Evolutionary conservation across 2,888 invertebrate genomes (phyloP).

Genomic region (Eueremaeus valkanovi): DNA sequence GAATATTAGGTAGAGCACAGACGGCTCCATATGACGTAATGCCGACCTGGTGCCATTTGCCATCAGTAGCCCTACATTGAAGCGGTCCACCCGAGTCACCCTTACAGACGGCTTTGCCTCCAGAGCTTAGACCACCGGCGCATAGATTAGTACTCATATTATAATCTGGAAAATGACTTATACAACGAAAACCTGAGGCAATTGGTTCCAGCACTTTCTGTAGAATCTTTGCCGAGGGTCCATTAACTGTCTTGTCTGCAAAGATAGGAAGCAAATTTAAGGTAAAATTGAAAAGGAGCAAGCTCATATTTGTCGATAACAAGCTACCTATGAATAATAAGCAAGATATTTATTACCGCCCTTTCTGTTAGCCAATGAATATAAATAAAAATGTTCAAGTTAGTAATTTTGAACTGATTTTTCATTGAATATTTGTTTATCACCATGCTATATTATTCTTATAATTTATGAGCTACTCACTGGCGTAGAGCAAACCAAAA

Average conservation of each 20-base stretch:
- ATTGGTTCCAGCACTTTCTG: background rate
- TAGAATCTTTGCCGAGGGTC: background rate
- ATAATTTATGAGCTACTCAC: background rate
- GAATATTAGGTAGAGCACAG: background rate
- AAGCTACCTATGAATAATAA: background rate
- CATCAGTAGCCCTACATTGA: slow-evolving; percentile 38
- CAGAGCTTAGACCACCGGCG: background rate
- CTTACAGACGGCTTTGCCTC: slow-evolving; percentile 47
- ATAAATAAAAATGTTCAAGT: too few relatives aligned
- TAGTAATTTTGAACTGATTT: too few relatives aligned
- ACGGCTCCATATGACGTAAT: background rate
- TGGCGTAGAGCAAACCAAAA: background rate
- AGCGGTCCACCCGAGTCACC: slow-evolving; percentile 35
- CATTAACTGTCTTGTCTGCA: too few relatives aligned
- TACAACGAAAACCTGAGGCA: background rate
- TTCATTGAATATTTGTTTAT: too few relatives aligned
- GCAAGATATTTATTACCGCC: background rate
- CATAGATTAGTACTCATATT: background rate
- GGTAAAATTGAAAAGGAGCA: too few relatives aligned
- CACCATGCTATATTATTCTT: too few relatives aligned
- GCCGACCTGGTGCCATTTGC: slow-evolving; percentile 32
- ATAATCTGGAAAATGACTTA: background rate
- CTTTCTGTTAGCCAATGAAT: background rate
- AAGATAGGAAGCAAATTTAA: too few relatives aligned
- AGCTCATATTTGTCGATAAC: too few relatives aligned